phyloP scores from a whole-genome alignment of 1,140 invertebrate genomes.

The Trachymyrmex cornetzi region DNA sequence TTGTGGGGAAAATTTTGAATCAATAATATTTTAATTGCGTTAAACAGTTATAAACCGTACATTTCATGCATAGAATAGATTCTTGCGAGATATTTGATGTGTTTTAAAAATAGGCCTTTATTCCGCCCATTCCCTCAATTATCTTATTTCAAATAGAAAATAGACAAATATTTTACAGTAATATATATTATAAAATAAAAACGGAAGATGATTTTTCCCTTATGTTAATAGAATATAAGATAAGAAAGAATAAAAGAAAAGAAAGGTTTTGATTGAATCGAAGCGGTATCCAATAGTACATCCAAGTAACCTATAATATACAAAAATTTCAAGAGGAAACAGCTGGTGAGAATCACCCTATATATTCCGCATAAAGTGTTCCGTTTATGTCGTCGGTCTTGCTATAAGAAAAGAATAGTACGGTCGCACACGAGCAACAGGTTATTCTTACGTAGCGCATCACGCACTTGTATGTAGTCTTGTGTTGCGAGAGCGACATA shows the following conservation, averaged over 20 bases:
- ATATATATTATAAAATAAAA: conserved; percentile 7
- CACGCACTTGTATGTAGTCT: background rate
- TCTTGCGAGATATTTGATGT: background rate
- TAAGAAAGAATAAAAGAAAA: no score
- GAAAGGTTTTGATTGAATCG: background rate
- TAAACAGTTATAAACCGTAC: background rate
- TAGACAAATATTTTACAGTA: background rate
- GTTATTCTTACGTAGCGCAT: conserved; percentile 55
- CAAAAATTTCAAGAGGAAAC: background rate
- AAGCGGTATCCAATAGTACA: background rate
- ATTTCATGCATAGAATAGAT: background rate
- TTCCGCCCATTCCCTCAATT: background rate
- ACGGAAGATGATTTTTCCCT: background rate
- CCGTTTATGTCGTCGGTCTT: conserved; percentile 12
- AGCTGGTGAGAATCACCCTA: background rate
- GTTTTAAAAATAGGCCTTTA: no score
- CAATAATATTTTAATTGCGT: background rate
- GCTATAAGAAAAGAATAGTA: conserved; percentile 44
- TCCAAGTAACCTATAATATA: background rate
- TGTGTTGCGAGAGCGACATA: background rate
- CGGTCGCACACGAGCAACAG: conserved; percentile 61
- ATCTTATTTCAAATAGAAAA: background rate
- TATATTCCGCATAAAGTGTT: conserved; percentile 36
- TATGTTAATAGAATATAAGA: no score
- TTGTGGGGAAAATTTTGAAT: background rate